phyloP scores from a whole-genome alignment of 2,113 vertebrate species.

The Phainopepla nitens region DNA sequence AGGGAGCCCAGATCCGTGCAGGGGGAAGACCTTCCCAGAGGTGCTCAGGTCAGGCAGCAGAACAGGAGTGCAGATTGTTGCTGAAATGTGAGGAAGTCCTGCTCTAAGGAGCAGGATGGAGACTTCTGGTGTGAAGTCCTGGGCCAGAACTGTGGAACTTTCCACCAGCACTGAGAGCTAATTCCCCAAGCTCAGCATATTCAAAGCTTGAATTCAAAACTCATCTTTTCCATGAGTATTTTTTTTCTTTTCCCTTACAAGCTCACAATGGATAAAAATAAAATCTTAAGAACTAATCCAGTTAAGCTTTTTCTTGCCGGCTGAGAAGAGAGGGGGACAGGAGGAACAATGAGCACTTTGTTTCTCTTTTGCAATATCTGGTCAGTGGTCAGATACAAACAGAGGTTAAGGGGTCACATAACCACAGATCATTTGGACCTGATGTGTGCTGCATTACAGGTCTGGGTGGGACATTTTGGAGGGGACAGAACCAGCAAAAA shows the following conservation, averaged over 20 bases:
- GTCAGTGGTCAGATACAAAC: not conserved
- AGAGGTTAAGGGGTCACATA: not conserved
- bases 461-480: not conserved
- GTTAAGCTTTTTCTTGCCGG: not conserved
- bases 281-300: conserved; percentile 8
- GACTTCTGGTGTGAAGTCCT: not conserved
- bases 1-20: not conserved
- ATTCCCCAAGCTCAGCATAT: conserved; percentile 48
- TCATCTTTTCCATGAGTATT: conserved; percentile 45
- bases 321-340: not conserved
- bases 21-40: not conserved
- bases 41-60: not conserved
- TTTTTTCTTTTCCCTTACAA: not conserved
- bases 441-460: not conserved
- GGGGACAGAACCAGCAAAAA: not conserved
- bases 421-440: not conserved
- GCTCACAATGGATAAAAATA: conserved; percentile 43
- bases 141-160: conserved; percentile 44
- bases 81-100: not conserved
- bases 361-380: conserved; percentile 13
- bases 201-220: conserved; percentile 39
- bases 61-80: not conserved
- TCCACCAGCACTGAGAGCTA: conserved; percentile 10
- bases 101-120: not conserved
- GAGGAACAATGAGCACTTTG: conserved; percentile 22